phyloP scores from a whole-genome alignment of 2,888 invertebrate genomes.

The Eupsilia transversa region DNA sequence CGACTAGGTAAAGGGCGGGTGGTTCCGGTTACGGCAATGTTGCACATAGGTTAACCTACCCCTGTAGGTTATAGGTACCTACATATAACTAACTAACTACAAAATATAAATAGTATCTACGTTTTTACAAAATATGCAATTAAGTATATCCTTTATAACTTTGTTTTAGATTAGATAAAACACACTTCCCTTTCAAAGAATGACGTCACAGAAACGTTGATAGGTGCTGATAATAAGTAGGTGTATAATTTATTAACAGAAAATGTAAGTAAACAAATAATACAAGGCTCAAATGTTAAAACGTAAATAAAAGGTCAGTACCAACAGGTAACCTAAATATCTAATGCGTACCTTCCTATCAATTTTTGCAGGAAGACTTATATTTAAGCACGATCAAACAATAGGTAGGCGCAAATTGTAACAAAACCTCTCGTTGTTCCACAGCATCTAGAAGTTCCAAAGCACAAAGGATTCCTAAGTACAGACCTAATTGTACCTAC shows the following conservation, averaged over 20 bases:
- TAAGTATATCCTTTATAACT: too few relatives aligned
- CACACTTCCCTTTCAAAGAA: not conserved
- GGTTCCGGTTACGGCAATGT: not conserved
- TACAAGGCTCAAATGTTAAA: not conserved
- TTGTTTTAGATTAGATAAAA: not conserved
- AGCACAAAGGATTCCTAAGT: not conserved
- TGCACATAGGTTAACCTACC: too few relatives aligned
- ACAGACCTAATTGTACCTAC: not conserved
- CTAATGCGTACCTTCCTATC: not conserved
- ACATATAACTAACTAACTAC: too few relatives aligned
- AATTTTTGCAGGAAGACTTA: not conserved
- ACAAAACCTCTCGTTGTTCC: not conserved
- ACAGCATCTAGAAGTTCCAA: constrained; percentile 10
- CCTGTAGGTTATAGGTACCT: too few relatives aligned
- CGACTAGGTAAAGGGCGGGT: too few relatives aligned
- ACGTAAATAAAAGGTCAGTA: too few relatives aligned
- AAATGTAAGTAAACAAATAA: not conserved
- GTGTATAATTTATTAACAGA: not conserved
- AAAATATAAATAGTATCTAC: too few relatives aligned
- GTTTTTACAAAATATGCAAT: too few relatives aligned
- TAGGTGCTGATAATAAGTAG: not conserved
- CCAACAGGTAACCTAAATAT: too few relatives aligned
- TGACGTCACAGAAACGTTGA: not conserved
- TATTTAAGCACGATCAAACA: not conserved
- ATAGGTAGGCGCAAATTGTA: not conserved